Evolutionary conservation across 2,113 vertebrate species (phyloP).

Genomic region (Regulus satrapa): DNA sequence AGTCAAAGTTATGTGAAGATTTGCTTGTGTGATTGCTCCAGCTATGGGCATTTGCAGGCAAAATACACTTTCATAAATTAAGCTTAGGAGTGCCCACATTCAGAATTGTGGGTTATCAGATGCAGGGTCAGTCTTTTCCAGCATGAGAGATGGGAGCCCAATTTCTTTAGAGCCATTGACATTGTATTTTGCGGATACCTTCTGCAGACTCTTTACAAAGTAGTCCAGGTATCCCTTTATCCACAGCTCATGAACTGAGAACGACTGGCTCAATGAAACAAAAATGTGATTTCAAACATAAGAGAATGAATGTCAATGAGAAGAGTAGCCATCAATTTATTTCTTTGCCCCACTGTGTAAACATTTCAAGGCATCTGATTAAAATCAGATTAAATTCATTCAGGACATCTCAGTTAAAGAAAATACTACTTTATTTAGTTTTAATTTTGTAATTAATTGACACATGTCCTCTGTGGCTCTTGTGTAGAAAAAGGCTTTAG

Average conservation of each 20-base stretch:
- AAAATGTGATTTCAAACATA: not conserved
- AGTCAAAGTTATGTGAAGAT: not conserved
- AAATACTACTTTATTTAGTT: not conserved
- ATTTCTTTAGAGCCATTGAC: not conserved
- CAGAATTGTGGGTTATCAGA: not conserved
- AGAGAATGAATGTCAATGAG: not conserved
- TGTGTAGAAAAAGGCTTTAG: not conserved
- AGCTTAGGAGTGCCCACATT: not conserved
- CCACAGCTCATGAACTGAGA: not conserved
- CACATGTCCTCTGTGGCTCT: not conserved
- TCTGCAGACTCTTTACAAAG: not conserved
- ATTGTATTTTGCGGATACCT: not conserved
- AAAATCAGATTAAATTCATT: not conserved
- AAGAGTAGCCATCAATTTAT: not conserved
- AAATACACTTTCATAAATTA: not conserved
- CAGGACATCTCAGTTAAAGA: not conserved
- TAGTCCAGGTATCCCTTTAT: not conserved
- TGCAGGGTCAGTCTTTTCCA: not conserved
- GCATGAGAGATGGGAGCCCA: not conserved
- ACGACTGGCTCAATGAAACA: not conserved
- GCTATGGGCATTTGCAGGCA: not conserved
- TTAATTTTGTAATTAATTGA: not conserved
- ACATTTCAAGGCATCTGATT: not conserved
- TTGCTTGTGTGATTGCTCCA: not conserved
- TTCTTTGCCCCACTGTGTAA: not conserved